Evolutionary conservation across 1,140 invertebrate species (phyloP).

Genomic region (Chlorops oryzae): DNA sequence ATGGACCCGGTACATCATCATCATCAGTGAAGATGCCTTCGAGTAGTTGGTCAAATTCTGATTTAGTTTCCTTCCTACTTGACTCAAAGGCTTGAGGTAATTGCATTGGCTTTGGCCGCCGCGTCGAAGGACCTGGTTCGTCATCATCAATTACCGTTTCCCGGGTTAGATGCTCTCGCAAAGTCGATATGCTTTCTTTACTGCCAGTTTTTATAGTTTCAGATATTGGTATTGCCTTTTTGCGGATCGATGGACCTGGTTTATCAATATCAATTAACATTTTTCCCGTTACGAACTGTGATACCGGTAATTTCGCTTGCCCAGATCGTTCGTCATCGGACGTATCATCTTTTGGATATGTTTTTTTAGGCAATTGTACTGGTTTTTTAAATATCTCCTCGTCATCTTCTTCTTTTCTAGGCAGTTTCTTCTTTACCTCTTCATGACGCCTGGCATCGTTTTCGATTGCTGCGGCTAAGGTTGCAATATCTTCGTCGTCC

Average conservation of each 20-base stretch:
- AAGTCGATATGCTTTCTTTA: not conserved
- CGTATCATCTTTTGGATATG: not conserved
- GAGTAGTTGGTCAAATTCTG: not conserved
- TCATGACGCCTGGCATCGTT: not conserved
- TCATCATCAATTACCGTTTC: no score
- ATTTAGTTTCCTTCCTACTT: not conserved
- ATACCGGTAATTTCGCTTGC: no score
- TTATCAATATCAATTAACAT: no score
- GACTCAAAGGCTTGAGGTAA: not conserved
- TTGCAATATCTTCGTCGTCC: slow-evolving; percentile 24
- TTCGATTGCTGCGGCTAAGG: not conserved
- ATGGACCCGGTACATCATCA: slow-evolving; percentile 3
- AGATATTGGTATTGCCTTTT: not conserved
- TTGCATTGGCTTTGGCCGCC: not conserved
- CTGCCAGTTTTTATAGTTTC: not conserved
- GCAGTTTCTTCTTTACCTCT: not conserved
- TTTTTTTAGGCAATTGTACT: not conserved
- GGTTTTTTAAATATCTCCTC: not conserved
- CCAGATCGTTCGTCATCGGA: no score
- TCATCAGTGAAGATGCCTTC: not conserved
- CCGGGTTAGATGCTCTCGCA: not conserved
- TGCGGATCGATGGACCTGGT: no score
- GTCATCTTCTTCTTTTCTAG: not conserved
- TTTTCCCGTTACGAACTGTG: no score
- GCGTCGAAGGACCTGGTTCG: not conserved